Evolutionary conservation across 2,888 invertebrate genomes (phyloP).

Genomic region (Andrena minutula): DNA sequence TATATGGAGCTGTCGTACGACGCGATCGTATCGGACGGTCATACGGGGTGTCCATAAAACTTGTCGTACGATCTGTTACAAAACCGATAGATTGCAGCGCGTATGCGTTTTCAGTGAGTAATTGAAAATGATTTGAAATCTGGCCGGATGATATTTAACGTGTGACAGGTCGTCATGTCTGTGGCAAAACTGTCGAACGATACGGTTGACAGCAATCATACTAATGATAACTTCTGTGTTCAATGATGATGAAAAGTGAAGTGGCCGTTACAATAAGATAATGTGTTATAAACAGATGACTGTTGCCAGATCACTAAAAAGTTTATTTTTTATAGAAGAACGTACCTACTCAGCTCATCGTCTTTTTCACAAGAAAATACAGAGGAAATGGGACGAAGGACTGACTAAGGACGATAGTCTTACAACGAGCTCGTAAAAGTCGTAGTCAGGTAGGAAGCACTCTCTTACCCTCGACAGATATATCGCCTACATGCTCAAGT

Average conservation of each 20-base stretch:
- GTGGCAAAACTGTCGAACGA: no score
- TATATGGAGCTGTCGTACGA: no score
- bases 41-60: no score
- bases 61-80: no score
- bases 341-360: constrained; percentile 16
- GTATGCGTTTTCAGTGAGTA: no score
- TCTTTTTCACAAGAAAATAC: constrained; percentile 34
- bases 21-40: no score
- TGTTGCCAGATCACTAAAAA: neutral
- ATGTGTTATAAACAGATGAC: neutral
- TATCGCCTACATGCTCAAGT: constrained; percentile 62
- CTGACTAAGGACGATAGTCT: constrained; percentile 56
- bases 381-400: constrained; percentile 43
- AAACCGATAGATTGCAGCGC: no score
- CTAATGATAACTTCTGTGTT: no score
- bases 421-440: constrained; percentile 63
- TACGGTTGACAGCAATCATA: no score
- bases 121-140: no score
- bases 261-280: neutral
- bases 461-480: constrained; percentile 61
- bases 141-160: no score
- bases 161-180: no score
- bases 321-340: constrained; percentile 31
- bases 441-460: constrained; percentile 59
- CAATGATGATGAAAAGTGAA: neutral